Evolutionary conservation across 1,140 invertebrate genomes (phyloP).

Genomic region (Drosophila paulistorum): DNA sequence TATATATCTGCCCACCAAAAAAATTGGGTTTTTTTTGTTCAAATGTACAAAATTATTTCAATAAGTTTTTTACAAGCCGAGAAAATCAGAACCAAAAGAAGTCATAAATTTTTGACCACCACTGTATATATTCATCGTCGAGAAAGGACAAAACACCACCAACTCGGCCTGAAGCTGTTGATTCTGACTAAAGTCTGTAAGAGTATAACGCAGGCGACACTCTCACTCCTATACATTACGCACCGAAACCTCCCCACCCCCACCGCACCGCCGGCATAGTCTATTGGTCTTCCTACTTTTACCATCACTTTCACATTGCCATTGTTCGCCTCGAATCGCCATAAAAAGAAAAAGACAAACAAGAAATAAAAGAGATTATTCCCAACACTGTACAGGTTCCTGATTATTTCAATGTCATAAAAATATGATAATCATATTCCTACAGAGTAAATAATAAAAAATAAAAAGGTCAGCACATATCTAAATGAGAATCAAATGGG

Average conservation of each 20-base stretch:
- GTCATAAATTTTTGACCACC: no score
- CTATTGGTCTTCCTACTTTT: not conserved
- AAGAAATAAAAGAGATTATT: conserved; percentile 10
- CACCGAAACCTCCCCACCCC: no score
- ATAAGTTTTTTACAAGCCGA: no score
- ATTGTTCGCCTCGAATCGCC: conserved; percentile 5
- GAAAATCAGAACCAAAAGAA: no score
- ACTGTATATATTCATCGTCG: not conserved
- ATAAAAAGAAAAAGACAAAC: not conserved
- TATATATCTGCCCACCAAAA: no score
- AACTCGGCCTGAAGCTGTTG: conserved; percentile 23
- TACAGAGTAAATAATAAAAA: no score
- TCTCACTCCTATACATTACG: not conserved
- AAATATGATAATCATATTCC: not conserved
- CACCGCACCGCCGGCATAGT: no score
- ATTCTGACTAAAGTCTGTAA: conserved; percentile 26
- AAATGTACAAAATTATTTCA: no score
- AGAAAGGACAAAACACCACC: not conserved
- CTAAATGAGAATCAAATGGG: conserved; percentile 2
- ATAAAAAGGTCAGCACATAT: not conserved
- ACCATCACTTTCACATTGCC: not conserved
- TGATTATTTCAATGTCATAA: conserved; percentile 9
- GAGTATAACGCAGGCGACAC: not conserved
- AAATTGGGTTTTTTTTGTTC: no score
- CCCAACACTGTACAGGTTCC: conserved; percentile 1